Conservation (phyloP, 2,797 vertebrate species). For the Parauchenoglanis ngamensis region DNA sequence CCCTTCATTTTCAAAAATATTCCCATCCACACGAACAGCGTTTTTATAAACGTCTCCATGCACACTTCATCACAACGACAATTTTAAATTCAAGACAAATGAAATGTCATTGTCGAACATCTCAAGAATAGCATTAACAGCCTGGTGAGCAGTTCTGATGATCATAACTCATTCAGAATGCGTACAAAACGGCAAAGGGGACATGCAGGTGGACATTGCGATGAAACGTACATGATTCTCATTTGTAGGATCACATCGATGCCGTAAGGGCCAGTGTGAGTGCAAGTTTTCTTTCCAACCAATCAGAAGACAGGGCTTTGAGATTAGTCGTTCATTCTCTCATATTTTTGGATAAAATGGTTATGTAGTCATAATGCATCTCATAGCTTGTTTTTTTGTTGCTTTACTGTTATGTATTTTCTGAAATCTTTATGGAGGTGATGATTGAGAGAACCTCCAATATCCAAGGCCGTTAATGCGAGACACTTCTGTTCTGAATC, state of each 20-base stretch:
- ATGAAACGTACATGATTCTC: background rate
- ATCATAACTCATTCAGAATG: background rate
- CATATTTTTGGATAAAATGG: background rate
- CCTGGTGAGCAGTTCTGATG: background rate
- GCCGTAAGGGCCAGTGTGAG: background rate
- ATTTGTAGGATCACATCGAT: too few relatives aligned
- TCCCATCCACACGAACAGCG: background rate
- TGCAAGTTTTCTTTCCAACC: background rate
- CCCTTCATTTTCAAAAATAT: background rate
- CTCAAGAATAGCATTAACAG: background rate
- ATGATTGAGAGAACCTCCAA: background rate
- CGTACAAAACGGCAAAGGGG: background rate
- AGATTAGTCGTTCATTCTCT: background rate
- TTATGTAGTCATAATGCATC: background rate
- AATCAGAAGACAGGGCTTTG: background rate
- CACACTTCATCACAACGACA: too few relatives aligned
- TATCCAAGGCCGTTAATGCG: background rate
- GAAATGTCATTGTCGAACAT: too few relatives aligned
- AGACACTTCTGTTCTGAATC: background rate
- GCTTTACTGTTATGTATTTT: background rate
- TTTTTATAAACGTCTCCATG: too few relatives aligned
- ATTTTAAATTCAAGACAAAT: too few relatives aligned
- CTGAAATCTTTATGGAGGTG: background rate
- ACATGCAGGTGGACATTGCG: background rate
- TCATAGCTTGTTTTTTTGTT: background rate